Evolutionary conservation across 2,888 invertebrate genomes (phyloP).

Genomic region (Tuberolachnus salignus): DNA sequence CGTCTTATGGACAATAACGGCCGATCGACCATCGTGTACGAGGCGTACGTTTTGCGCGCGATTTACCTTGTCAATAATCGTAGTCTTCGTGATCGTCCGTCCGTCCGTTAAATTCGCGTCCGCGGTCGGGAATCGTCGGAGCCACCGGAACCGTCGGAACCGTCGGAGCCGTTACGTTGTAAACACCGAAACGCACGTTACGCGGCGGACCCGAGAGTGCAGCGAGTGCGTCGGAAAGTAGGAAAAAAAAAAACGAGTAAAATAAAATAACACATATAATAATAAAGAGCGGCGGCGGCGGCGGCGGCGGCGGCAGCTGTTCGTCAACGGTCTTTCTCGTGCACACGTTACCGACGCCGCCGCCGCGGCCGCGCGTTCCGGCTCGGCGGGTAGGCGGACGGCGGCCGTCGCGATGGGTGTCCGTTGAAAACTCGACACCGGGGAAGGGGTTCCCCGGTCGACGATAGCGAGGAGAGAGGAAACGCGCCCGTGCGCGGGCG

Average conservation of each 20-base stretch:
- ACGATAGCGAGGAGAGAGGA: neutral
- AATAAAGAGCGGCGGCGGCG: neutral
- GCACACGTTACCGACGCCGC: neutral
- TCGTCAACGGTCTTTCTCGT: slow-evolving; percentile 53
- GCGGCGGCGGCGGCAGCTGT: slow-evolving; percentile 40
- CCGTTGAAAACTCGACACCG: neutral
- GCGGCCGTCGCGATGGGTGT: slow-evolving; percentile 24
- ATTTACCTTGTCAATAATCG: neutral
- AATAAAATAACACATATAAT: slow-evolving; percentile 12
- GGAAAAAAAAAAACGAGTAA: too few species aligned
- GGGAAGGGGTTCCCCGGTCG: neutral
- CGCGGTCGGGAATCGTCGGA: too few species aligned
- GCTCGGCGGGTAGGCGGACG: slow-evolving; percentile 43
- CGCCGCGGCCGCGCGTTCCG: slow-evolving; percentile 27
- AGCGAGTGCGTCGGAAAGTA: slow-evolving; percentile 35
- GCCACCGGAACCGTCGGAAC: neutral
- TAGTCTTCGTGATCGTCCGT: neutral
- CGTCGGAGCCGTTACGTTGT: neutral
- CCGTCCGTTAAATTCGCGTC: too few species aligned
- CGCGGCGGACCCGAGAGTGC: slow-evolving; percentile 41
- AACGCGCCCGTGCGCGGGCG: neutral
- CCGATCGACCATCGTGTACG: too few species aligned
- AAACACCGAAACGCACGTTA: slow-evolving; percentile 51
- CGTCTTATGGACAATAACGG: too few species aligned
- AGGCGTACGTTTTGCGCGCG: too few species aligned